A percentile compares a stretch with the other conserved stretches of the same genome.
phyloP scores from a whole-genome alignment of 2,888 invertebrate species.

The Brenthis daphne region DNA sequence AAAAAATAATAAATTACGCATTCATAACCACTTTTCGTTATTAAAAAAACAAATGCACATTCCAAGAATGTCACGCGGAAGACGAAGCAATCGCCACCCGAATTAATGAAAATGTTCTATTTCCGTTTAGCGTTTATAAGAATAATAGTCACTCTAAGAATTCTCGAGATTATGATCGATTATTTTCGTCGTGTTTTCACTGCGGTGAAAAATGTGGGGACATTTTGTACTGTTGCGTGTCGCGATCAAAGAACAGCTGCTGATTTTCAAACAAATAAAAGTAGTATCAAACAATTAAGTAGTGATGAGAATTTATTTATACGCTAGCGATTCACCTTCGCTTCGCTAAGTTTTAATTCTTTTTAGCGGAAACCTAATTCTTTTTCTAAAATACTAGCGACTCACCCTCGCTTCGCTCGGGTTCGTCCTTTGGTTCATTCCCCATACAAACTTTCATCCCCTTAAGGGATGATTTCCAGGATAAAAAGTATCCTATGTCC shows the following conservation, averaged over 20 bases:
- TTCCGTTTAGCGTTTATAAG: slow-evolving; percentile 33
- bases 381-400: too few species aligned
- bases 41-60: slow-evolving; percentile 1
- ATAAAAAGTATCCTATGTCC: too few species aligned
- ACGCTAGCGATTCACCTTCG: too few species aligned
- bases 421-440: too few species aligned
- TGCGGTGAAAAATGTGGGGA: slow-evolving; percentile 69
- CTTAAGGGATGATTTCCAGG: too few species aligned
- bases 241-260: slow-evolving; percentile 77
- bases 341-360: too few species aligned
- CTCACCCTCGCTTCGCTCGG: too few species aligned
- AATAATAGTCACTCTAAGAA: slow-evolving; percentile 62
- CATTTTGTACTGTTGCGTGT: slow-evolving; percentile 68
- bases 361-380: too few species aligned
- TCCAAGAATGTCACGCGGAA: slow-evolving; percentile 18
- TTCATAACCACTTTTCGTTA: background rate
- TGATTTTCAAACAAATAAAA: slow-evolving; percentile 79
- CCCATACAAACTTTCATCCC: too few species aligned
- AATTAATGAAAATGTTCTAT: slow-evolving; percentile 33
- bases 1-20: background rate
- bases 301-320: slow-evolving; percentile 57
- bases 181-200: slow-evolving; percentile 73
- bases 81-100: slow-evolving; percentile 23
- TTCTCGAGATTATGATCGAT: slow-evolving; percentile 75
- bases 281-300: slow-evolving; percentile 73